Evolutionary conservation across 23 tunicate genomes (phyloP), one percentile per base, ranked within the genome.

Genomic region (Styela clava): DNA sequence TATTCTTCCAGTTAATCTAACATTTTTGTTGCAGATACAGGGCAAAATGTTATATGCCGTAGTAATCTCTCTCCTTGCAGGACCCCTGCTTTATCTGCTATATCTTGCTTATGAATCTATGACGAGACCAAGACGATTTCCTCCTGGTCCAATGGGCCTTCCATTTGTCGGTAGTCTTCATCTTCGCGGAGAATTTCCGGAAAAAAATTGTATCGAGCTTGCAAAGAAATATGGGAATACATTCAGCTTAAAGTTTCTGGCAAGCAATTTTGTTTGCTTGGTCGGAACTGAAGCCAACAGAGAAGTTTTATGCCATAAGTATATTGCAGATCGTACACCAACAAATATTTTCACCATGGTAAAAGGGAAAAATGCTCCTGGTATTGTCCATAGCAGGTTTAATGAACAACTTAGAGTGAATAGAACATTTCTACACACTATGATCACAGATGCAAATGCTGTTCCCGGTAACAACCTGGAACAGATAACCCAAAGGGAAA

Each of bases 231-330:
- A 67, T 16, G 71, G 71, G 22, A 22, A 67, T 22, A 67, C 22
- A 19, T 67, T 67, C 71, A 67, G 71, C 24, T 67, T 67, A 29
- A 67, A 67, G 24, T 18, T 67, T 29, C 22, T 67, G 30, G 22
- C 0, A 16, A 27, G 16, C 22, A 1, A 67, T 67, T 27, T 22
- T 27, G 71, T 67, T n/a, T 67, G 71, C 24, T 12, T 67, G 22
- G 31, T 29, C 22, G 71, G 71, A 67, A 18, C 16, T 24, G 71
- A 67, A 16, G 71, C 56, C 71, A 67, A 67, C 71, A 29, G 22
- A 19, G 71, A 67, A 25, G 30, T 67, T 18, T 67, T 67, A 18
- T 22, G 31, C 2, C 30, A 27, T 29, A 67, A 67, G 0, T 16
- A 67, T 1, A 67, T 67, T 25, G 30, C 31, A 0, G 56, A 44